These are phyloP conservation scores for Nipponacmea schrenckii DNA, from an alignment of 2,888 invertebrate species.

Conservation along the genomic window DNA sequence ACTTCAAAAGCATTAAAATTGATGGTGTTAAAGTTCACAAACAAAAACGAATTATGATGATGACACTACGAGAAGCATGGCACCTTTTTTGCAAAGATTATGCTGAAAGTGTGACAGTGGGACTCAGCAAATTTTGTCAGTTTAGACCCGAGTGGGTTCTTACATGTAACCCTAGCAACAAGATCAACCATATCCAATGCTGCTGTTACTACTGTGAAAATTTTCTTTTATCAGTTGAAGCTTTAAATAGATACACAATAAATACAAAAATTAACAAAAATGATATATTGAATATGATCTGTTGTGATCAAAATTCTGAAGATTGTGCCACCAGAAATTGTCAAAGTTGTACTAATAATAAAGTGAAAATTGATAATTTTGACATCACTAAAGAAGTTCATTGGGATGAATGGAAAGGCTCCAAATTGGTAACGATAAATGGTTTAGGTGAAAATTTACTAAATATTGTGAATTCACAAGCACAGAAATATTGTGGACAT, in stretches of 20 bases:
- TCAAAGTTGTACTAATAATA: background rate
- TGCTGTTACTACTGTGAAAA: background rate
- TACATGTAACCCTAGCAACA: too few relatives aligned
- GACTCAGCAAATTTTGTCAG: too few relatives aligned
- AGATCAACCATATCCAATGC: background rate
- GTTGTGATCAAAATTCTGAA: background rate
- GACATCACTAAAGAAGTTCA: background rate
- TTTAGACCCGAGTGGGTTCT: too few relatives aligned
- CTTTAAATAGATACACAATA: background rate
- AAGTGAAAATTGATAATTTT: background rate
- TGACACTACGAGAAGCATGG: too few relatives aligned
- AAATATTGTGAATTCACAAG: background rate
- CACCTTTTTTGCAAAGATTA: too few relatives aligned
- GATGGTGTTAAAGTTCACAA: too few relatives aligned
- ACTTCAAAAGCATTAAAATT: too few relatives aligned
- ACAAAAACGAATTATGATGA: too few relatives aligned
- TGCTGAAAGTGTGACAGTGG: too few relatives aligned
- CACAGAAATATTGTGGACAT: constrained; percentile 1
- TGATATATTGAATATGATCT: background rate
- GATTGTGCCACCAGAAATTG: background rate
- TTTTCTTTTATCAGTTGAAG: too few relatives aligned
- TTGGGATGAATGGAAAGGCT: too few relatives aligned
- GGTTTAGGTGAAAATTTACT: background rate
- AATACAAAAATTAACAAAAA: background rate
- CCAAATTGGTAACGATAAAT: background rate